phyloP scores from a whole-genome alignment of 2,888 invertebrate genomes.

The Tachina grossa region DNA sequence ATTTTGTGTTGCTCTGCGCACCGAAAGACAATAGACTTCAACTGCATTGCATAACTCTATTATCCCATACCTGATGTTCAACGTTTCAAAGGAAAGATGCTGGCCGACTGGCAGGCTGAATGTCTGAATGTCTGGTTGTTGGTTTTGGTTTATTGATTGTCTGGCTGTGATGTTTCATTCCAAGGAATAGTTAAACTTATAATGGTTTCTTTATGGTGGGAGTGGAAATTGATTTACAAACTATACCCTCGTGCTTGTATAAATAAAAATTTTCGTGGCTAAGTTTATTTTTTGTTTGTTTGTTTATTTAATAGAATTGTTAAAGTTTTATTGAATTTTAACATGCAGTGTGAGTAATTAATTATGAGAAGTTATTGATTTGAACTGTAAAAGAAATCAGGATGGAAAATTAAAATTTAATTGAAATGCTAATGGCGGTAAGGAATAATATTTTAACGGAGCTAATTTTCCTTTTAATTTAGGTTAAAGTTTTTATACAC shows the following conservation, averaged over 20 bases:
- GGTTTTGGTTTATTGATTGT: not conserved
- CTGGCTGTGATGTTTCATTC: slow-evolving; percentile 6
- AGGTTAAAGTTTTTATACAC: no score
- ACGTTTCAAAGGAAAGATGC: slow-evolving; percentile 36
- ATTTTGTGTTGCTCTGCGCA: slow-evolving; percentile 19
- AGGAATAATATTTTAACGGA: no score
- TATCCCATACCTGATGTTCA: slow-evolving; percentile 50
- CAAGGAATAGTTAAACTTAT: slow-evolving; percentile 26
- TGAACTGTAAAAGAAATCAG: slow-evolving; percentile 15
- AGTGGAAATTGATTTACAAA: slow-evolving; percentile 59
- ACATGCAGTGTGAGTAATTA: slow-evolving; percentile 52
- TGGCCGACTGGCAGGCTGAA: slow-evolving; percentile 8
- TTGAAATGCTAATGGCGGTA: not conserved
- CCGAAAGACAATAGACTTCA: slow-evolving; percentile 54
- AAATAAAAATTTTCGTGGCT: slow-evolving; percentile 29
- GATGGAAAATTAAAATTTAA: not conserved
- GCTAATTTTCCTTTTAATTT: no score
- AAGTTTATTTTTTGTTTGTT: not conserved
- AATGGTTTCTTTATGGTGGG: slow-evolving; percentile 50
- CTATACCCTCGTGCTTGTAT: slow-evolving; percentile 17
- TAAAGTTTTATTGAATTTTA: slow-evolving; percentile 59
- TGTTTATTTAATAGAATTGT: slow-evolving; percentile 50
- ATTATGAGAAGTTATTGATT: slow-evolving; percentile 48
- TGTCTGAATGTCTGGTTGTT: not conserved
- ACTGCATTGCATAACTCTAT: slow-evolving; percentile 59